Percentiles rank a stretch among this genome's conserved stretches.
Evolutionary conservation across 2,113 vertebrate species (phyloP).

Genomic region (Hyperoodon ampullatus): DNA sequence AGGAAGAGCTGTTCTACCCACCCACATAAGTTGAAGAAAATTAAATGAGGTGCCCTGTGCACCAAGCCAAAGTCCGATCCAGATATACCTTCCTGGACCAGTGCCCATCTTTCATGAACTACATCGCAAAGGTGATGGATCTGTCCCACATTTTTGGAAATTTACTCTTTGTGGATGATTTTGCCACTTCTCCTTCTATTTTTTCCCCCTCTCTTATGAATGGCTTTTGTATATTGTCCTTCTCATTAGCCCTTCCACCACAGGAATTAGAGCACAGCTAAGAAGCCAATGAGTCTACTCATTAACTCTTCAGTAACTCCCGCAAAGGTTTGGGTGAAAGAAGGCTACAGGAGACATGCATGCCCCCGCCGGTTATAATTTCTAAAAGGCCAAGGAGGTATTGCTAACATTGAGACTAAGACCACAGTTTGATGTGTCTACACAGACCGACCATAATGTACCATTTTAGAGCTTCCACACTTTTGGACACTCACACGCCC

Average conservation of each 20-base stretch:
- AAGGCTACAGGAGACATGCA: neutral
- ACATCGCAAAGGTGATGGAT: neutral
- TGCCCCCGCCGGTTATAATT: neutral
- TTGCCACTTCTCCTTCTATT: neutral
- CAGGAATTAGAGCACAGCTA: neutral
- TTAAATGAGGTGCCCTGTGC: neutral
- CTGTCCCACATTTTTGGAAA: neutral
- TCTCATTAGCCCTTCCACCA: neutral
- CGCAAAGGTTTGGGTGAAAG: neutral
- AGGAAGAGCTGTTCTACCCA: neutral
- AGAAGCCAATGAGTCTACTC: neutral
- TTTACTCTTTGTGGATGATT: neutral
- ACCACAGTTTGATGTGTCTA: neutral
- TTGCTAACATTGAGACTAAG: neutral
- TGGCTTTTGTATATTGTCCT: conserved; percentile 27
- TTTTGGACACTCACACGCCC: neutral
- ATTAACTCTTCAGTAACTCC: neutral
- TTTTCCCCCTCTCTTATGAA: neutral
- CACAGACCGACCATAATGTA: neutral
- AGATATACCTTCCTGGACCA: too few relatives aligned
- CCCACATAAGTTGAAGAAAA: neutral
- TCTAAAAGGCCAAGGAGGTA: neutral
- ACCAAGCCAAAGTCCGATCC: neutral
- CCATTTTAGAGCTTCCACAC: neutral
- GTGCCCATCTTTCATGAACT: neutral